Evolutionary conservation across 2,797 vertebrate species (phyloP).

Genomic region (Etheostoma nigrum): DNA sequence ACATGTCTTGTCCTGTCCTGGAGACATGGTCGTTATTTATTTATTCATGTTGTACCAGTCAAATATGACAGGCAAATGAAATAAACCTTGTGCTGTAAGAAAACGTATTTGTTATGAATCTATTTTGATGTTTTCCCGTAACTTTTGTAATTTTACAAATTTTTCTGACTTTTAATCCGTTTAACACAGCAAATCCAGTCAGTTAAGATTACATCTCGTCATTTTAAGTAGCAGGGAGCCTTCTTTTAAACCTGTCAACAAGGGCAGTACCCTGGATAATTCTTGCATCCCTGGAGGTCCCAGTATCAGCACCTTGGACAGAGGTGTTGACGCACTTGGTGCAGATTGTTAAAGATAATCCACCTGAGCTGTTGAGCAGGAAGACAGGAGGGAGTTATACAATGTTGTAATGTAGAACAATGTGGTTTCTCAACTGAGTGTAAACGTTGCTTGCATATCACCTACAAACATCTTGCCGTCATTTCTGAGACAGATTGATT

Average conservation of each 20-base stretch:
- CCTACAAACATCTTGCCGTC: not conserved
- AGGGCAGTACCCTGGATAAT: constrained; percentile 27
- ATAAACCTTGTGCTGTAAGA: no score
- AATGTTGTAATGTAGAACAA: not conserved
- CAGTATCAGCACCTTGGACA: constrained; percentile 64
- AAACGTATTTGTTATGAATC: no score
- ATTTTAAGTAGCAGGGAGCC: not conserved
- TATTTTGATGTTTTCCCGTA: no score
- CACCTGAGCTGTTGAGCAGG: not conserved
- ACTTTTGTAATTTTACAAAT: no score
- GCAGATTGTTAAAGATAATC: not conserved
- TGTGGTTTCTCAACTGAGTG: not conserved
- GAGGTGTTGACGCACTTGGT: constrained; percentile 20
- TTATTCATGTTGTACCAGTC: no score
- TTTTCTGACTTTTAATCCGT: not conserved
- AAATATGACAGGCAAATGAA: no score
- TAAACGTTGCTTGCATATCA: not conserved
- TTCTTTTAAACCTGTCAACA: not conserved
- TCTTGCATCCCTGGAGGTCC: constrained; percentile 37
- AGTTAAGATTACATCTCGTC: not conserved
- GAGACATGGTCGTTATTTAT: no score
- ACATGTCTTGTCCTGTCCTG: no score
- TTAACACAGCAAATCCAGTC: not conserved
- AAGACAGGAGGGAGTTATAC: not conserved
- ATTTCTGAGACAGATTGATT: not conserved